Conservation (phyloP, 2,888 invertebrate genomes). For the Cremastinae sp. region DNA sequence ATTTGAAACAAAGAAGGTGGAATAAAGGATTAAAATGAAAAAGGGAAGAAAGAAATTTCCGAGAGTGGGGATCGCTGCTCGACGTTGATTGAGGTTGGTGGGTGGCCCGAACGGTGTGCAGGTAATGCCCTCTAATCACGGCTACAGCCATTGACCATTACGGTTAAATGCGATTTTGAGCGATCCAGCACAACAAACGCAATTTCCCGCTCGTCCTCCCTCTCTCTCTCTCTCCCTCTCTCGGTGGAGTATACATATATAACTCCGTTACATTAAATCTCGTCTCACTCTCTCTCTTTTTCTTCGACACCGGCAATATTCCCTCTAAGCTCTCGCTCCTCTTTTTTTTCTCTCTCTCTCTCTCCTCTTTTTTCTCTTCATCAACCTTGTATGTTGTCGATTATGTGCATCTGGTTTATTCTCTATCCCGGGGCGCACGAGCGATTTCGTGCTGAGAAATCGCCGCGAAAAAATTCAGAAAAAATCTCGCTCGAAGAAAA, state of each 20-base stretch:
- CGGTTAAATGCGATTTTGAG: conserved; percentile 76
- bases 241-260: no score
- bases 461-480: conserved; percentile 32
- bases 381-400: conserved; percentile 35
- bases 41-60: conserved; percentile 31
- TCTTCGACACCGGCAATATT: conserved; percentile 33
- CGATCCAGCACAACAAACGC: conserved; percentile 66
- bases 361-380: conserved; percentile 27
- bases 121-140: conserved; percentile 77
- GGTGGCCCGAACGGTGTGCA: conserved; percentile 74
- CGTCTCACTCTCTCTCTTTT: conserved; percentile 29
- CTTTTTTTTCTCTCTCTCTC: conserved; percentile 25
- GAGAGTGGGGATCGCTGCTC: conserved; percentile 57
- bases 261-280: conserved; percentile 29
- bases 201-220: conserved; percentile 61
- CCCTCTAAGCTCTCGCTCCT: conserved; percentile 10
- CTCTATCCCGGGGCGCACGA: conserved; percentile 57
- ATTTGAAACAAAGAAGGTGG: not conserved
- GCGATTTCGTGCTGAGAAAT: conserved; percentile 62
- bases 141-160: conserved; percentile 74
- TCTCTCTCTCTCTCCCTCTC: no score
- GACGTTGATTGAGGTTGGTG: conserved; percentile 77
- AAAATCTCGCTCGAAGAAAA: conserved; percentile 18
- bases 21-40: conserved; percentile 9
- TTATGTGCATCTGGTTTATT: conserved; percentile 47